Evolutionary conservation across 2,113 vertebrate species (phyloP), one percentile per base, ranked within the genome.

Genomic region (Xiphorhynchus elegans): DNA sequence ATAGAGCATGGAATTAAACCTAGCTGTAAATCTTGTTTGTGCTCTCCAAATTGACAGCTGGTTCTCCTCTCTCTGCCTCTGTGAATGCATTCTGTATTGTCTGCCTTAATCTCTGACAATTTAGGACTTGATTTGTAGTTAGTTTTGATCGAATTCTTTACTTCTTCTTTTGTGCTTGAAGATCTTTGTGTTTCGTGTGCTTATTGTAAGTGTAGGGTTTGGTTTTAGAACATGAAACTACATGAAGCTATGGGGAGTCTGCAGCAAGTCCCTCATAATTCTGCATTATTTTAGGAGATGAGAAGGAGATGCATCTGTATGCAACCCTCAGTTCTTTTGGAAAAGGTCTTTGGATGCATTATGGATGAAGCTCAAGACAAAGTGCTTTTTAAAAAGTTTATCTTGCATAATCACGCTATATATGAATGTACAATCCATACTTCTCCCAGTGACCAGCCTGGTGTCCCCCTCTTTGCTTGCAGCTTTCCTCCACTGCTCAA

Each of bases 331-430:
- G 18, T 92, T 20, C 31, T 84, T 93, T 35, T 64, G 72, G 15
- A 55, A 63, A 95, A 96, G 46, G 52, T 70, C 47, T 85, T 84
- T 31, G 56, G 69, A 90, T 97, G 76, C 83, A 95, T 97, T 93
- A 93, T 95, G 80, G 76, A 93, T 97, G 93, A 92, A 89, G 83
- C 29, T 42, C 29, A 47, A 92, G 75, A 69, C 59, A 73, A 88
- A 96, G 90, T 88, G 90, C 72, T 90, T 95, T 93, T 89, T 42
- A 75, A 84, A 47, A 90, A 93, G 64, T 95, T 89, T 44, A 44
- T 89, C 39, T 89, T 95, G 93, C 83, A 3, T 19, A 87, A 68
- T 93, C 76, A 90, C 0, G 14, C 87, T 87, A 14, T 64, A 33
- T 63, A 49, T 80, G 68, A 92, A 52, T 23, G 52, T 72, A 13